A percentile compares a stretch with the other conserved stretches of the same genome.
phyloP scores from a whole-genome alignment of 2,888 invertebrate genomes.

The Cheilosia pagana region DNA sequence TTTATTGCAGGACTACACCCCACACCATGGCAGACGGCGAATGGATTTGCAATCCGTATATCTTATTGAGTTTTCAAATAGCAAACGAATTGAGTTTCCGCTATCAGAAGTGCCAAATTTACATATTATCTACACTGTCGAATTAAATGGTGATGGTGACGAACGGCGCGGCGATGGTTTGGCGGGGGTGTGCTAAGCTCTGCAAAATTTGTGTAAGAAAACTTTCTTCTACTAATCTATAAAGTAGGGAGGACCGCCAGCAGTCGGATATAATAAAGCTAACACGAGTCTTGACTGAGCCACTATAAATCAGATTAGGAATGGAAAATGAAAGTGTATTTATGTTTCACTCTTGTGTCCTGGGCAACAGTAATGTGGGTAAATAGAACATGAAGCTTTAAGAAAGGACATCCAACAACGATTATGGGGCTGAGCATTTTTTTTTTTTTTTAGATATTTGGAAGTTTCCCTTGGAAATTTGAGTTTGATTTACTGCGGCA shows the following conservation, averaged over 20 bases:
- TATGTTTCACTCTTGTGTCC: slow-evolving; percentile 54
- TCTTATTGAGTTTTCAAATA: slow-evolving; percentile 47
- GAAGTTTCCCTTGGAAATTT: slow-evolving; percentile 37
- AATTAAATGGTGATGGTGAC: slow-evolving; percentile 36
- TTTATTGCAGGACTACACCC: slow-evolving; percentile 1
- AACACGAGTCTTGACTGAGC: slow-evolving; percentile 47
- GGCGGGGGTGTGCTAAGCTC: background rate
- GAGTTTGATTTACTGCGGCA: slow-evolving; percentile 66
- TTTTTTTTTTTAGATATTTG: background rate
- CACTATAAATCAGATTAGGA: slow-evolving; percentile 40
- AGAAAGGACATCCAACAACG: background rate
- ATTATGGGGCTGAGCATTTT: background rate
- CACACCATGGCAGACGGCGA: background rate
- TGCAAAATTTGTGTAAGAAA: slow-evolving; percentile 33
- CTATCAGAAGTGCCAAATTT: slow-evolving; percentile 36
- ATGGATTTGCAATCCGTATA: slow-evolving; percentile 14
- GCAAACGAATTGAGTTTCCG: slow-evolving; percentile 31
- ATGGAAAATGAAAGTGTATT: slow-evolving; percentile 59
- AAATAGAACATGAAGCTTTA: background rate
- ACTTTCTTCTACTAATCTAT: slow-evolving; percentile 22
- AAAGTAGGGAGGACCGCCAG: background rate
- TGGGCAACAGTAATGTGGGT: slow-evolving; percentile 7
- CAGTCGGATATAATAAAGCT: slow-evolving; percentile 38
- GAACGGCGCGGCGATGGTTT: background rate
- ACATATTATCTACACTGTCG: slow-evolving; percentile 53